Conservation (phyloP, 2,113 vertebrate species). For the Nannobrachium achirus region DNA sequence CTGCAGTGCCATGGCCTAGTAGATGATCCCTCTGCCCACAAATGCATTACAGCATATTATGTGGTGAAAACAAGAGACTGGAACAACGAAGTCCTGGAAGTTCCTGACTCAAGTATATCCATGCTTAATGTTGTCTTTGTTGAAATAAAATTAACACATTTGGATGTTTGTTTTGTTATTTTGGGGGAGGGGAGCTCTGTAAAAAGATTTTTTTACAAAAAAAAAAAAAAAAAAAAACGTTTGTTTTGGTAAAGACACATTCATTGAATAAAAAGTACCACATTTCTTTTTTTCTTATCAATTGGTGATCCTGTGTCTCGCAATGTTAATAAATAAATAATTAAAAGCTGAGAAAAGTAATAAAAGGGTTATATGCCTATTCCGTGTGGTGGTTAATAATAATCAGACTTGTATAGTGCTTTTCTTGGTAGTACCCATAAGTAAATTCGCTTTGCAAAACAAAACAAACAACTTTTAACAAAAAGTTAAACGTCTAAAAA, state of each 20-base stretch:
- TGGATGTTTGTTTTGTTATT: background rate
- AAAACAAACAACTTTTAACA: too few species aligned
- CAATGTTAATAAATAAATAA: too few species aligned
- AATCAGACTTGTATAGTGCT: too few species aligned
- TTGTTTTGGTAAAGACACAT: background rate
- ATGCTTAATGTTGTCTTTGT: background rate
- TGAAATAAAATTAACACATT: background rate
- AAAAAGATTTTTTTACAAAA: background rate
- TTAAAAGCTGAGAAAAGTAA: too few species aligned
- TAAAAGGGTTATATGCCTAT: too few species aligned
- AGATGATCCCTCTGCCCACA: constrained; percentile 4
- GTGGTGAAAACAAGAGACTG: constrained; percentile 32
- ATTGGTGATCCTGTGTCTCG: background rate
- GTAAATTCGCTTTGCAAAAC: too few species aligned
- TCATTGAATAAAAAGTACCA: background rate
- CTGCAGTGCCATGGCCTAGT: background rate
- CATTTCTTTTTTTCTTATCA: background rate
- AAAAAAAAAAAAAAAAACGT: background rate
- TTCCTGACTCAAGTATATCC: background rate
- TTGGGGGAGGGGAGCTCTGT: background rate
- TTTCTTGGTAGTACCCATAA: too few species aligned
- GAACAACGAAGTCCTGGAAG: constrained; percentile 5
- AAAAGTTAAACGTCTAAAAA: too few species aligned
- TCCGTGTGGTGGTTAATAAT: too few species aligned
- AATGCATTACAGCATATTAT: background rate